Base-by-base conservation (phyloP, 1,140 invertebrate genomes). In the Scaptodrosophila lebanonensis region DNA sequence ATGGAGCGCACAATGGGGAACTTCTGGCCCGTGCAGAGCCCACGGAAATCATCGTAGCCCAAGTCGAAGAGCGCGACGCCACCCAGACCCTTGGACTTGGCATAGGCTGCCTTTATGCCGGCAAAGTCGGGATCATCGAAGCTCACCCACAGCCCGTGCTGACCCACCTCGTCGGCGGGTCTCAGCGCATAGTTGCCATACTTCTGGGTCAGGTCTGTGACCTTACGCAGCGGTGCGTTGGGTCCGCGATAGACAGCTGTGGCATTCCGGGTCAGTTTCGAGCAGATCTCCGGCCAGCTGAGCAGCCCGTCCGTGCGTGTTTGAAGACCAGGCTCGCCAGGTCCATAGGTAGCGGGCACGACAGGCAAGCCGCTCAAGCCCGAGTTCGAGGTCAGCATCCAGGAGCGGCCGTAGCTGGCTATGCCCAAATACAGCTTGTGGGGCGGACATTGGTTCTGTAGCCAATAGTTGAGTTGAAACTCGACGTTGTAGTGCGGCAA, bases 111-210 rank as follows among this genome's bases (percentile, higher is more conserved):
- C 72, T 97, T 98, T 36, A 93, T 91, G 18, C 91, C 92, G 16
- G 95, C 92, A 6, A 94, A 96, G 49, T 95, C 93, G 0, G 92
- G 91, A 86, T 97, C 95, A 79, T 98, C 96, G 75, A 93, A 98
- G 39, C 93, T 93, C 0, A 97, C 92, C 96, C 96, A 98, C 30
- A 96, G 89, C 5, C 95, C 92, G 5, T 91, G 90, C 2, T 92
- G 89, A 1, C 89, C 91, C 7, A 88, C 89, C 2, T 91, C 89
- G 50, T 93, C 91, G 32, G 92, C 91, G 0, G 91, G 79, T 60
- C 92, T 89, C 82, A 91, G 92, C 0, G 92, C 93, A 66, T 94
- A 95, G 20, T 92, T 91, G 12, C 93, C 93, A 49, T 92, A 92
- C 58, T 92, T 91, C 63, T 93, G 93, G 18, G 90, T 92, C 0